phyloP scores from a whole-genome alignment of 1,140 invertebrate species.

The Ylistrum balloti region DNA sequence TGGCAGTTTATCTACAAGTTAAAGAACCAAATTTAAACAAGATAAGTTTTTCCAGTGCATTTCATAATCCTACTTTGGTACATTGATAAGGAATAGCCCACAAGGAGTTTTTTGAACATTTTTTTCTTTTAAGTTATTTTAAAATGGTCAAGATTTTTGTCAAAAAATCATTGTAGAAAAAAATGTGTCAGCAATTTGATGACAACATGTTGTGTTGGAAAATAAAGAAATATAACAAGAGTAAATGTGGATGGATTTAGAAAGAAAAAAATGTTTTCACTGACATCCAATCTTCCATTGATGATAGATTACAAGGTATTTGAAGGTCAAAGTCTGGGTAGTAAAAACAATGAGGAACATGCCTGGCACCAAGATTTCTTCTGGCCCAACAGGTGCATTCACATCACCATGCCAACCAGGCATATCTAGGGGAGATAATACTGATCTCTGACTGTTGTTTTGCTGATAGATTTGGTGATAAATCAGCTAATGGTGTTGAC shows the following conservation, averaged over 20 bases:
- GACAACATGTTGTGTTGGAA: no score
- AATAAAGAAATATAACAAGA: no score
- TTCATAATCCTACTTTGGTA: not conserved
- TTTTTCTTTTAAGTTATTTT: no score
- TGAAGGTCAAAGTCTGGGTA: not conserved
- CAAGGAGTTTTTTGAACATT: no score
- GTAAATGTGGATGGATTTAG: not conserved
- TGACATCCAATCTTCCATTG: not conserved
- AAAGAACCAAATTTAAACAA: not conserved
- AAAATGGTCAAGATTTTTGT: no score
- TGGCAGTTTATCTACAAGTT: conserved; percentile 33
- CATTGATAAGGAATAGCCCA: no score
- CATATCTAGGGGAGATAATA: conserved; percentile 38
- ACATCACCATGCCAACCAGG: conserved; percentile 24
- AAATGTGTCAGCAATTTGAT: no score
- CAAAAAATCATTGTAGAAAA: no score
- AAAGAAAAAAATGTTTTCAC: not conserved
- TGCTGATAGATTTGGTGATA: not conserved
- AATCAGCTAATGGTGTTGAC: conserved; percentile 27
- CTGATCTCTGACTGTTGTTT: conserved; percentile 26
- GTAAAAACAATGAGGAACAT: conserved; percentile 28
- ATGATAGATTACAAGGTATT: conserved; percentile 3
- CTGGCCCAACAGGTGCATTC: not conserved
- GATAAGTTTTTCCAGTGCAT: not conserved
- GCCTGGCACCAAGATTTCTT: not conserved